These are phyloP conservation scores for Apis florea DNA, from an alignment of 1,140 invertebrate species.

Conservation along the genomic window DNA sequence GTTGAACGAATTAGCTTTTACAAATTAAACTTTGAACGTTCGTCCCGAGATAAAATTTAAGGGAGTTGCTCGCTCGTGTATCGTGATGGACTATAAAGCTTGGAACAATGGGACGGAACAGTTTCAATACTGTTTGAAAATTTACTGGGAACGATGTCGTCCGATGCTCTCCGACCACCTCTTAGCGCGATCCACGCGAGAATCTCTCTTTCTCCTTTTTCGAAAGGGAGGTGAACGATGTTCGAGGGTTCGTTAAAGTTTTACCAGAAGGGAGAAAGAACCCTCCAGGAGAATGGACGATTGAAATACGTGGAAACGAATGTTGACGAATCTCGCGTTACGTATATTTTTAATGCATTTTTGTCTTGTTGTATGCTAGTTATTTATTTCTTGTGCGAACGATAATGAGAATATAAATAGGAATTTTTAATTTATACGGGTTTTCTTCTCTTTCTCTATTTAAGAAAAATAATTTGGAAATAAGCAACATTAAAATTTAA, in stretches of 20 bases:
- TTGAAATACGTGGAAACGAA: conserved; percentile 23
- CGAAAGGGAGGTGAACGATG: conserved; percentile 45
- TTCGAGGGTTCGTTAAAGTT: conserved; percentile 60
- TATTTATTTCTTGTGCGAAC: neutral
- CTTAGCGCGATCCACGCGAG: conserved; percentile 39
- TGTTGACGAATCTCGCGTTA: neutral
- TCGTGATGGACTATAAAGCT: conserved; percentile 70
- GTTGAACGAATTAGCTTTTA: conserved; percentile 78
- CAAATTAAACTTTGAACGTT: conserved; percentile 76
- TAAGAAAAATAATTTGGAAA: no score
- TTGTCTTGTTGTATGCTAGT: neutral
- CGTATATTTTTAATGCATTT: neutral
- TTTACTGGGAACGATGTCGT: conserved; percentile 69
- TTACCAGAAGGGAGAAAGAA: conserved; percentile 30
- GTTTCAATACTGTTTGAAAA: conserved; percentile 53
- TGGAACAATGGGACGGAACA: conserved; percentile 20
- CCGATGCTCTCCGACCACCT: conserved; percentile 43
- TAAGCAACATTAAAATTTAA: no score
- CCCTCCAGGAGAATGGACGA: neutral
- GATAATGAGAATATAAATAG: neutral
- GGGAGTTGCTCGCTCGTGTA: conserved; percentile 68
- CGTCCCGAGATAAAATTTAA: conserved; percentile 59
- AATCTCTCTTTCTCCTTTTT: conserved; percentile 19
- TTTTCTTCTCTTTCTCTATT: no score
- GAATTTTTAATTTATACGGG: no score